Evolutionary conservation across 2,113 vertebrate species (phyloP), one percentile per base, ranked within the genome.

Genomic region (Ophthalmolycus amberensis): DNA sequence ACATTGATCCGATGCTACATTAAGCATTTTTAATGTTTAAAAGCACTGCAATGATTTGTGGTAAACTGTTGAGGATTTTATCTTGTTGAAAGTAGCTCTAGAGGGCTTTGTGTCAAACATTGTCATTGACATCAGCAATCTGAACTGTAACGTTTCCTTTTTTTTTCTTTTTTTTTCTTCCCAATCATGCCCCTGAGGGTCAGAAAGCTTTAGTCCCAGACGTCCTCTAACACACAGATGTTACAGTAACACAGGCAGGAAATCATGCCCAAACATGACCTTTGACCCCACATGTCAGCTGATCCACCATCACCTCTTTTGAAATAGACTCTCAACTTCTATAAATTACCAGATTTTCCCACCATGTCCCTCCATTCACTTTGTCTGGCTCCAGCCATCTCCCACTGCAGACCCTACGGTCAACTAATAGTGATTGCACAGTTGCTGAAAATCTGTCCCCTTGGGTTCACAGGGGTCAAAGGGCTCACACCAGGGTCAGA

Each of bases 181-280:
- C 69, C 64, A 18, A 93, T 95, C 89, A 29, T 85, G 87, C 88
- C 90, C 91, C 71, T 74, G 80, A 88, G 95, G 96, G 96, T 98
- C 95, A 97, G 93, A 95, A 96, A 93, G 88, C 89, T 95, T 96
- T 92, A 90, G 93, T 97, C 96, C 94, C 94, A 77, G 66, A 92
- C 94, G 95, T 93, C 94, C 94, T 93, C 95, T 96, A 96, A 97
- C 96, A 97, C 96, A 94, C 96, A 98, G 97, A 98, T 97, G 97
- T 98, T 99, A 99, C 98, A 98, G 97, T 99, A 99, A 97, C 96
- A 93, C 94, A 94, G 93, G 93, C 95, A 94, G 94, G 95, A 97
- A 97, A 96, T 97, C 95, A 93, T 95, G 96, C 92, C 96, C 95
- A 97, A 98, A 97, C 95, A 97, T 54, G 92, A 96, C 97, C 98